Evolutionary conservation across 2,113 vertebrate species (phyloP), one percentile per base, ranked within the genome.

Genomic region (Centrocercus urophasianus): DNA sequence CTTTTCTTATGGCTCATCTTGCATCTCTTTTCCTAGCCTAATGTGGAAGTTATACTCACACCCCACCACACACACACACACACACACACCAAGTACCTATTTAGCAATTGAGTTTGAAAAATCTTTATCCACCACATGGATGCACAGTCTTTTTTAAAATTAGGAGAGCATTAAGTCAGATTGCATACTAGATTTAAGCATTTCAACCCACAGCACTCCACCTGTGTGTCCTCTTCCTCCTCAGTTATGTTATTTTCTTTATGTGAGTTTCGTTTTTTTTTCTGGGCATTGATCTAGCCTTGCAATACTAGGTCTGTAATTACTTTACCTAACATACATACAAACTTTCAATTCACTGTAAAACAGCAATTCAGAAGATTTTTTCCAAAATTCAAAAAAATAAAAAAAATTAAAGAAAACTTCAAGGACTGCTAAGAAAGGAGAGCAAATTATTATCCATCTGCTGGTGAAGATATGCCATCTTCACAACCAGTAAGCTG

Each of bases 11-110:
- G 0, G 4, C 40, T 59, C 59, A 1, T 32, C 64, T 32, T 45
- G 12, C 30, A n/a, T 63, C 52, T 65, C 5, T 87, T 66, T 63
- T 43, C 28, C 32, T 69, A 63, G 14, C 3, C 47, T 59, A 72
- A 63, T 22, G 40, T 14, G 60, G 42, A 48, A 47, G 13, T 38
- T 27, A 48, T 43, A 43, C 42, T 43, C 42, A 43, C 42, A 43
- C 9, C 38, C 38, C 38, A 4, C 38, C 42, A 14, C 2, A 40
- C 20, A 43, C 42, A 16, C 42, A 16, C 42, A 14, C 2, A 40
- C 20, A 9, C 14, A 40, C 14, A 17, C 15, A 27, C 9, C 43
- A 1, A 1, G 0, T 34, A 13, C 7, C 24, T 43, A 2, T 66
- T 57, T 36, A 59, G 57, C 36, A 85, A 71, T 20, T 14, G 57